phyloP scores from a whole-genome alignment of 2,797 vertebrate species.

The Harpagifer antarcticus region DNA sequence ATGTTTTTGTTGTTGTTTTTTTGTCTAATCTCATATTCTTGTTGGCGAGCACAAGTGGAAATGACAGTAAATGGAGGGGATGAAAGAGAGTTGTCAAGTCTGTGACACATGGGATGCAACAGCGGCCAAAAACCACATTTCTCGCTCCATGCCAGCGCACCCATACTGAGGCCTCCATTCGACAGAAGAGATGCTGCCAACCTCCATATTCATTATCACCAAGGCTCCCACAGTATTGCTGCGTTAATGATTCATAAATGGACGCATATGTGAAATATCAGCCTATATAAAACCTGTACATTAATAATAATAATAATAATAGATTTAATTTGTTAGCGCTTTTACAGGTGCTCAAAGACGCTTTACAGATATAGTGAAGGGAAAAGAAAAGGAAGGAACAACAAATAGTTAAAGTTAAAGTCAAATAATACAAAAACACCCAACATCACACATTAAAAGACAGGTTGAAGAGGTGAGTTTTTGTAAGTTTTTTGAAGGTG shows the following conservation, averaged over 20 bases:
- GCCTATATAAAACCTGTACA: conserved; percentile 11
- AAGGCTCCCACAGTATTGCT: conserved; percentile 33
- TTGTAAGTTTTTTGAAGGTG: too few relatives aligned
- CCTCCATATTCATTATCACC: conserved; percentile 61
- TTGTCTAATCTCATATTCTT: conserved; percentile 58
- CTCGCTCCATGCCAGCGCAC: conserved; percentile 43
- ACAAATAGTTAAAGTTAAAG: too few relatives aligned
- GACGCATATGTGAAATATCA: conserved; percentile 38
- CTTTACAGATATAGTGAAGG: too few relatives aligned
- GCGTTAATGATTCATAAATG: conserved; percentile 60
- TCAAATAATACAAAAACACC: too few relatives aligned
- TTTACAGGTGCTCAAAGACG: too few relatives aligned
- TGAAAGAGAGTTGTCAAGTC: conserved; percentile 70
- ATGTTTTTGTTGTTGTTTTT: not conserved
- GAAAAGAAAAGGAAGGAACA: too few relatives aligned
- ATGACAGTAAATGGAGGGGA: conserved; percentile 63
- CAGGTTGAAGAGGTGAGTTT: too few relatives aligned
- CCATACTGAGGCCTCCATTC: conserved; percentile 61
- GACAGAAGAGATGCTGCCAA: conserved; percentile 58
- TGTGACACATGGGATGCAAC: conserved; percentile 66
- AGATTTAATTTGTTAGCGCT: too few relatives aligned
- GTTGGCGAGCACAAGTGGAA: conserved; percentile 43
- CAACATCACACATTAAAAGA: too few relatives aligned
- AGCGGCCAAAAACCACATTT: conserved; percentile 60
- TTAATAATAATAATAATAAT: too few relatives aligned